Percentiles rank a stretch among this genome's conserved stretches.
phyloP scores from a whole-genome alignment of 2,797 vertebrate species.

The Hydrophis major region DNA sequence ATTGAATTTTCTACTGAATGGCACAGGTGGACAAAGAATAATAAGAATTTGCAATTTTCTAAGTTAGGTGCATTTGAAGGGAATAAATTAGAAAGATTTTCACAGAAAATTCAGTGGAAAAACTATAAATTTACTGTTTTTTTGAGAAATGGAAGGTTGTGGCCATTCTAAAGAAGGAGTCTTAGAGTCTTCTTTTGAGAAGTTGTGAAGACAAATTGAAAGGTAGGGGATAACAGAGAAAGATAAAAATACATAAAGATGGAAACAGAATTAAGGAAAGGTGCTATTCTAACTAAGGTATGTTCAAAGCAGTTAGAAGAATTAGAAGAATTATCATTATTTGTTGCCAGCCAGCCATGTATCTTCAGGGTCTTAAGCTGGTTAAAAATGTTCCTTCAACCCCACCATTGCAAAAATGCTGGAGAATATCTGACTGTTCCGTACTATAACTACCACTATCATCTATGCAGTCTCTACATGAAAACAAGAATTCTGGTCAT shows the following conservation, averaged over 20 bases:
- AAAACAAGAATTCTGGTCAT: neutral
- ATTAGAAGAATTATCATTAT: neutral
- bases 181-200: neutral
- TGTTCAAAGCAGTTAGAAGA: neutral
- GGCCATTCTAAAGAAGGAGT: neutral
- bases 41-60: neutral
- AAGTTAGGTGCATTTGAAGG: neutral
- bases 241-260: neutral
- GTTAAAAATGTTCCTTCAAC: neutral
- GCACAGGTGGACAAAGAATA: neutral
- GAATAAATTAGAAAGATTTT: neutral
- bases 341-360: neutral
- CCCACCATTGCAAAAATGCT: neutral
- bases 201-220: neutral
- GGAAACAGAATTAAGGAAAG: neutral
- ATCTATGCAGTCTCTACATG: neutral
- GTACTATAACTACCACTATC: neutral
- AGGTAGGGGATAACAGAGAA: neutral
- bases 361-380: neutral
- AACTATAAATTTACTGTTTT: neutral
- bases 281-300: neutral
- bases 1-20: neutral
- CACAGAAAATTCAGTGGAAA: neutral
- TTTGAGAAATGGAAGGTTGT: neutral
- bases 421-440: neutral